These are phyloP conservation scores for Campoletis sonorensis DNA, from an alignment of 1,140 invertebrate species.

Conservation along the genomic window DNA sequence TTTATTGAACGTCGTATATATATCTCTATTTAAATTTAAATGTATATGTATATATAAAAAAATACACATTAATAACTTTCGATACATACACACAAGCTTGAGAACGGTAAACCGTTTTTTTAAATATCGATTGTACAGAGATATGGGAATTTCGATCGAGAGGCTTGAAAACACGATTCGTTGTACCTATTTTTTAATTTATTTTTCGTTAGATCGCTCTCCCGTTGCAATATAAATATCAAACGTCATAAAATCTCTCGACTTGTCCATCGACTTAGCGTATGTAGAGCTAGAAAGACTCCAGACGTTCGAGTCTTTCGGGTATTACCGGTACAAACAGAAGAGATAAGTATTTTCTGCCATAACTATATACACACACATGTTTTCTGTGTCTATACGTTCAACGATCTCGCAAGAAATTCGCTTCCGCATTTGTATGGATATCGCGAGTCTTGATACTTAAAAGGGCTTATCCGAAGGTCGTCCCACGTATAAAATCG, in stretches of 20 bases:
- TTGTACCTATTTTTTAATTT: background rate
- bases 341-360: slow-evolving; percentile 14
- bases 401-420: slow-evolving; percentile 27
- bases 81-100: too few relatives aligned
- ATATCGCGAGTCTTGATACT: background rate
- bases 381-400: background rate
- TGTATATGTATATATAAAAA: too few relatives aligned
- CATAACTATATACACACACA: background rate
- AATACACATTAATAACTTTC: too few relatives aligned
- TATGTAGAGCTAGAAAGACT: background rate
- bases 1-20: slow-evolving; percentile 41
- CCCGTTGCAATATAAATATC: background rate
- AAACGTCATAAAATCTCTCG: background rate
- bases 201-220: background rate
- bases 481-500: background rate
- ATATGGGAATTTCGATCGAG: background rate
- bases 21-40: background rate
- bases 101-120: too few relatives aligned
- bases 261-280: slow-evolving; percentile 13
- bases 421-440: slow-evolving; percentile 29
- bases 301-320: slow-evolving; percentile 19
- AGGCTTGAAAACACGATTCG: background rate
- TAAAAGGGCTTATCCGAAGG: background rate
- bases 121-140: too few relatives aligned
- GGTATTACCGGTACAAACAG: slow-evolving; percentile 26